These are phyloP conservation scores for Misgurnus mizolepis DNA, from an alignment of 2,113 vertebrate genomes.

Conservation along the genomic window DNA sequence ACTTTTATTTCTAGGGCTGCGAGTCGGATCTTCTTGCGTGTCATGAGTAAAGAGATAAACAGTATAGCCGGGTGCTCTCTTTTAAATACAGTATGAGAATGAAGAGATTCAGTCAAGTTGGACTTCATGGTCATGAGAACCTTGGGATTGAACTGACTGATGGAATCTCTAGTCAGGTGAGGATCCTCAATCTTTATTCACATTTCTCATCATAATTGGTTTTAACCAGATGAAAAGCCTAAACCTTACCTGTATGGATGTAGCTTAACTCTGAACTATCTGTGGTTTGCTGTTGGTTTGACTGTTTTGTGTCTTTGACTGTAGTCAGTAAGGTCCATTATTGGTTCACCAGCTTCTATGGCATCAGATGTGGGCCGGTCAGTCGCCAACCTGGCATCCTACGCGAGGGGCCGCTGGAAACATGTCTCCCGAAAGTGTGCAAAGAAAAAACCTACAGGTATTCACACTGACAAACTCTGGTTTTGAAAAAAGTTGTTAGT, in stretches of 20 bases:
- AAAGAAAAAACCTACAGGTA: conserved; percentile 58
- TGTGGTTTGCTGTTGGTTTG: background rate
- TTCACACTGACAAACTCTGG: background rate
- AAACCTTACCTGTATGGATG: background rate
- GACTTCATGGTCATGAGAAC: conserved; percentile 33
- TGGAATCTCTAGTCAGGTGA: conserved; percentile 44
- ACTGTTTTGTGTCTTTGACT: conserved; percentile 3
- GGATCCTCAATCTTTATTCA: background rate
- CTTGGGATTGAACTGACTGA: conserved; percentile 52
- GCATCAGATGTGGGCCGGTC: conserved; percentile 30
- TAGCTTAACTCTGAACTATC: background rate
- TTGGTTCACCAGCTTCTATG: conserved; percentile 6
- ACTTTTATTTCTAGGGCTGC: background rate
- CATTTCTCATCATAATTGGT: background rate
- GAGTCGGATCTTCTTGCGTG: background rate
- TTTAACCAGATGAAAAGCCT: background rate
- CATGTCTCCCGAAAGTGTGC: conserved; percentile 37
- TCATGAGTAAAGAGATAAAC: background rate
- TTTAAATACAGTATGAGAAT: conserved; percentile 22
- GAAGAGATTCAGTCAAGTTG: conserved; percentile 29
- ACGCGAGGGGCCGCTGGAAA: conserved; percentile 62
- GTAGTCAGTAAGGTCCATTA: conserved; percentile 11
- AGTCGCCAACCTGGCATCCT: conserved; percentile 54
- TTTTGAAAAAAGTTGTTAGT: too few species aligned
- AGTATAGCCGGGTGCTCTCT: background rate